Percentiles rank a stretch among this genome's conserved stretches.
phyloP scores from a whole-genome alignment of 2,888 invertebrate genomes.

The Erpobdella octoculata region DNA sequence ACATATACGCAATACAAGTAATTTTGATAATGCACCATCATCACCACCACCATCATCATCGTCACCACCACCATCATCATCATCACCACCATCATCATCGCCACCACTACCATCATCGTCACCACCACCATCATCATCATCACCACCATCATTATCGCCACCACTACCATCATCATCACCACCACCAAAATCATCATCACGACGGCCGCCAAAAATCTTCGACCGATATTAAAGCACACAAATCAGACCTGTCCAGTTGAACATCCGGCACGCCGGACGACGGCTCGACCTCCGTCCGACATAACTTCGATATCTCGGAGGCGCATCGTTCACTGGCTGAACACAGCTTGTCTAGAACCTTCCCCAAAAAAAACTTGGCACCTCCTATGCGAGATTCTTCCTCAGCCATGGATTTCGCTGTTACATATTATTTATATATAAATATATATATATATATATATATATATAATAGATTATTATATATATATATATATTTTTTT shows the following conservation, averaged over 20 bases:
- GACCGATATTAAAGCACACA: neutral
- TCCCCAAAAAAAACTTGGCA: conserved; percentile 77
- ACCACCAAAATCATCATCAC: too few relatives aligned
- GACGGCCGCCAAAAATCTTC: neutral
- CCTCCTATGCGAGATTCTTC: conserved; percentile 63
- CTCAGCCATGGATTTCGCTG: neutral
- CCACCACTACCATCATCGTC: neutral
- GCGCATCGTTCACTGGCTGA: conserved; percentile 9
- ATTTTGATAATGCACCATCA: too few relatives aligned
- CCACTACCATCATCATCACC: neutral
- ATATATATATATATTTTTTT: too few relatives aligned
- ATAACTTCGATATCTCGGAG: conserved; percentile 35
- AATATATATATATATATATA: too few relatives aligned
- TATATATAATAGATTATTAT: too few relatives aligned
- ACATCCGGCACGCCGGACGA: neutral
- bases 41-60: too few relatives aligned
- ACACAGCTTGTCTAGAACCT: conserved; percentile 60
- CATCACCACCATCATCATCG: neutral
- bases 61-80: neutral
- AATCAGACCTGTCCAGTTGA: neutral
- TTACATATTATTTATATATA: too few relatives aligned
- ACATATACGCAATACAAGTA: too few relatives aligned
- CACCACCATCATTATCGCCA: neutral
- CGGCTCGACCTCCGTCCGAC: conserved; percentile 33
- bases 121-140: neutral